Base-by-base conservation (phyloP, 1,140 invertebrate genomes). In the Drosophila quadrilineata region DNA sequence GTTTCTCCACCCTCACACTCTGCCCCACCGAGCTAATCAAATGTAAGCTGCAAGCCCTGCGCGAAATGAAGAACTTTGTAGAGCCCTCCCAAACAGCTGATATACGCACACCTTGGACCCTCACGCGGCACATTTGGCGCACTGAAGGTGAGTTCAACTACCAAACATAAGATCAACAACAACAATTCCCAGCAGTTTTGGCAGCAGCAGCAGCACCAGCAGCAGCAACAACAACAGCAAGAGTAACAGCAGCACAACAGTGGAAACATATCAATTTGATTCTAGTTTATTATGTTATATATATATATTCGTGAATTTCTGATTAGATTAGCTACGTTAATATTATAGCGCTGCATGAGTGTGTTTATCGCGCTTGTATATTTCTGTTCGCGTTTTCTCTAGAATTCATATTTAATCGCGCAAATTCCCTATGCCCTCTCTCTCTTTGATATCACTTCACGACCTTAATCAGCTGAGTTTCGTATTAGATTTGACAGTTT, bases 21-120 rank as follows among this genome's bases (percentile, higher is more conserved):
- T 99, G 98, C 87, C 98, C 98, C 3, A 99, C 98, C 0, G 99
- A 99, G 91, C 91, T 99, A 38, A 94, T 99, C 59, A 99, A 99
- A 91, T 99, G 99, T 91, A 94, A 97, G 73, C 91, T 99, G 31
- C 99, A 99, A 92, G 98, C 98, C 0, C 94, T 98, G 92, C 92
- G 95, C 73, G 99, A 99, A 92, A 93, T 95, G 76, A 92, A 87
- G 17, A 62, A 85, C 6, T 79, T 68, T 26, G 59, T 85, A n/a
- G 76, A 76, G 19, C 59, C 87, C 26, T 89, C 95, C 38, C 69
- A 69, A 36, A 94, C 62, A 17, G 17, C 62, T 0, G 71, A 80
- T 5, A 35, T 86, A 17, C 68, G 71, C 1, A 88, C 87, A 2
- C 87, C 87, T 8, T 88, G 86, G 86, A 63, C 71, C 3, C 54